A percentile compares a stretch with the other conserved stretches of the same genome.
Evolutionary conservation across 2,113 vertebrate genomes (phyloP).

Genomic region (Pelecanus crispus): DNA sequence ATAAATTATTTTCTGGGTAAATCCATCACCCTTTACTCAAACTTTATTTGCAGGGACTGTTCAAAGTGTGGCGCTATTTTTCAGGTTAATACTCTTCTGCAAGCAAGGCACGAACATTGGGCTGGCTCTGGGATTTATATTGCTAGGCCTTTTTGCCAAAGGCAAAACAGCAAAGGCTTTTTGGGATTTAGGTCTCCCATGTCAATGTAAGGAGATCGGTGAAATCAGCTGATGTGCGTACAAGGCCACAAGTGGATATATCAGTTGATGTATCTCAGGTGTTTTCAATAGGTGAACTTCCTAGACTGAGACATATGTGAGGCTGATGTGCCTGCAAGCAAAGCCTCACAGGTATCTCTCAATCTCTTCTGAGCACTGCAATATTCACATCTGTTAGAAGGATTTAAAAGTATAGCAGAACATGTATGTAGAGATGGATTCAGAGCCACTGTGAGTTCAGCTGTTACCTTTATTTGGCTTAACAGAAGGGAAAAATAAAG

Average conservation of each 20-base stretch:
- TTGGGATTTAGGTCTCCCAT: not conserved
- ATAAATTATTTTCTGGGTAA: not conserved
- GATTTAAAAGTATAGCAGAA: not conserved
- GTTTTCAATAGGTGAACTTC: not conserved
- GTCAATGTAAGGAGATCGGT: not conserved
- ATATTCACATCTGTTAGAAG: not conserved
- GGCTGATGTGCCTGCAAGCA: not conserved
- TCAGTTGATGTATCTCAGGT: not conserved
- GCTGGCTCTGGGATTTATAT: not conserved
- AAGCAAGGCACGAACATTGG: not conserved
- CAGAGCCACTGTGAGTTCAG: not conserved
- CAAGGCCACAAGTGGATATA: not conserved
- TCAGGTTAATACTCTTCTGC: not conserved
- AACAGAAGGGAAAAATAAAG: not conserved
- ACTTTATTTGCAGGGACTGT: not conserved
- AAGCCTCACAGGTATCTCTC: not conserved
- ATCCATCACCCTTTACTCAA: not conserved
- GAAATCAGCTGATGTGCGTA: not conserved
- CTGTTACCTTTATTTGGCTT: not conserved
- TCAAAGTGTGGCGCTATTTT: not conserved
- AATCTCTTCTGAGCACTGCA: not conserved
- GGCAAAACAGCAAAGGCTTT: not conserved
- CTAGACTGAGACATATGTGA: not conserved
- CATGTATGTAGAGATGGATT: not conserved
- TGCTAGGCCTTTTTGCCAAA: not conserved